Base-by-base conservation (phyloP, 2,888 invertebrate genomes). In the Pachymerium ferrugineum region DNA sequence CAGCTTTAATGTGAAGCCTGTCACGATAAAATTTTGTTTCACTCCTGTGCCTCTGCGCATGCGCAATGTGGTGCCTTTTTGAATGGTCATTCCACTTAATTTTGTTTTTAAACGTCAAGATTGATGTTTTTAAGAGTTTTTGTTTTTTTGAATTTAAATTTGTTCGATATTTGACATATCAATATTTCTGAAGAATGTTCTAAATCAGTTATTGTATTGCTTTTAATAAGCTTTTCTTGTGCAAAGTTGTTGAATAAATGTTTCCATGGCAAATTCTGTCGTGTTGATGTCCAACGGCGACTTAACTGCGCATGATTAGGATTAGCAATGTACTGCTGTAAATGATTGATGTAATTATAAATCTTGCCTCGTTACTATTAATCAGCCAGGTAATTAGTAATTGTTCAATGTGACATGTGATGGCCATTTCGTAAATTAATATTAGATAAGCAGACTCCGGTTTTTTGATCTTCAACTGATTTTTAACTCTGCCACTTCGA, bases 211-310 rank as follows among this genome's bases (percentile, higher is more conserved):
- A n/a, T 28, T 62, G 62, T 62, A 62, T 25, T 62, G 62, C 62
- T 62, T 28, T 25, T 3, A 62, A 28, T n/a, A 22, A 62, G 62
- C 62, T 62, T 62, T 62, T 12, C 28, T 62, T 28, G 62, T 62
- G 62, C 62, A 28, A 62, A 62, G n/a, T 62, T 62, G 62, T 62
- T 62, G 62, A 62, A 62, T 62, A 62, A 62, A 62, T 62, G 62
- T 62, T 62, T 62, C 25, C 25, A 14, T 28, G 28, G 62, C 62
- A 62, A 62, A 28, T 14, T 28, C 3, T 25, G 25, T 14, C 6
- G 12, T 16, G 6, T 19, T 22, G 10, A 28, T 12, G 10, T 62
- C 25, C 6, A 12, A n/a, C n/a, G n/a, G n/a, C n/a, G n/a, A n/a
- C n/a, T n/a, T n/a, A n/a, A n/a, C n/a, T n/a, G n/a, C n/a, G n/a